A percentile compares a stretch with the other conserved stretches of the same genome.
Conservation (phyloP, 2,113 vertebrate genomes). For the Daphoenositta chrysoptera region DNA sequence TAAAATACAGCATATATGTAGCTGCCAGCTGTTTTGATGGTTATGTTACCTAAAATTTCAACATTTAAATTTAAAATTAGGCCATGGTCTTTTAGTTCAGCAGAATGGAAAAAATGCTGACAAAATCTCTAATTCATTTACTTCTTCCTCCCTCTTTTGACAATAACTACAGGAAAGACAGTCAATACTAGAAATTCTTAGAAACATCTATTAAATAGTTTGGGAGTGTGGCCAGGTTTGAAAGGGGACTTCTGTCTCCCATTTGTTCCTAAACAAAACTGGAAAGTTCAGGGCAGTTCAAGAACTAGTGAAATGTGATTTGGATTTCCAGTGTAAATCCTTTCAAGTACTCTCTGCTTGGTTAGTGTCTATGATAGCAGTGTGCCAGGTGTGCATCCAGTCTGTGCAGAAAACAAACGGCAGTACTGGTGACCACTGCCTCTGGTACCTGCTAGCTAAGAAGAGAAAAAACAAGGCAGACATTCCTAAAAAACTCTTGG, state of each 20-base stretch:
- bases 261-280: not conserved
- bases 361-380: not conserved
- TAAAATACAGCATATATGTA: not conserved
- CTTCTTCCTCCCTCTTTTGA: not conserved
- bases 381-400: not conserved
- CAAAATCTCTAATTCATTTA: not conserved
- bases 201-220: not conserved
- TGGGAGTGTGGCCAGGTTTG: not conserved
- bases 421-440: not conserved
- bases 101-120: not conserved
- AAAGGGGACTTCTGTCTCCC: not conserved
- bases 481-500: not conserved
- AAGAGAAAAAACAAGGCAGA: not conserved
- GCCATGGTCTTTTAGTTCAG: not conserved
- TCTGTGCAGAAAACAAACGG: not conserved
- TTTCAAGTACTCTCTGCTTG: not conserved
- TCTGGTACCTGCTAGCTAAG: not conserved
- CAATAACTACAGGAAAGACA: not conserved
- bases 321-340: not conserved
- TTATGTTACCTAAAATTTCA: not conserved
- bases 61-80: not conserved
- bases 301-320: not conserved
- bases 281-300: not conserved
- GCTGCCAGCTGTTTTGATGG: not conserved
- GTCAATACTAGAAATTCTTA: not conserved